Conservation (phyloP, 2,888 invertebrate genomes). For the Lasioglossum zephyrum region DNA sequence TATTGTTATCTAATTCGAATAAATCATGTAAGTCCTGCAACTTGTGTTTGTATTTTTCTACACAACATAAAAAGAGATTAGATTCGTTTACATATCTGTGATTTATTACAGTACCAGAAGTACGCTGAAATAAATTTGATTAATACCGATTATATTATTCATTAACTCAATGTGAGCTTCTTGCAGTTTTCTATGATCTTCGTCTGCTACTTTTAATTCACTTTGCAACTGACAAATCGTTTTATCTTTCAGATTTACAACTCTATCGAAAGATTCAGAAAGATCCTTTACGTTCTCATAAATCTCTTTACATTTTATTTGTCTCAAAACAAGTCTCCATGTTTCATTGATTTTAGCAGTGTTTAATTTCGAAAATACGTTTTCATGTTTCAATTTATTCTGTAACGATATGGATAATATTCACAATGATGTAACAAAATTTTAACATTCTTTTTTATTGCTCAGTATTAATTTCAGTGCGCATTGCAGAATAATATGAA, state of each 20-base stretch:
- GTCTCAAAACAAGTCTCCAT: conserved; percentile 92
- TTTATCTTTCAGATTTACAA: conserved; percentile 89
- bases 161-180: conserved; percentile 90
- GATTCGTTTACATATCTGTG: background rate
- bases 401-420: conserved; percentile 77
- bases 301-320: conserved; percentile 91
- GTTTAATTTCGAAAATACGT: conserved; percentile 91
- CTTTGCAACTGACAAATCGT: conserved; percentile 88
- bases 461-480: background rate
- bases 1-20: conserved; percentile 87
- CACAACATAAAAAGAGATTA: conserved; percentile 9
- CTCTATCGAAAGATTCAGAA: conserved; percentile 87
- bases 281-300: conserved; percentile 88
- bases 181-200: conserved; percentile 90
- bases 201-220: conserved; percentile 89
- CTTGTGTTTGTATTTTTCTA: conserved; percentile 87
- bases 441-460: conserved; percentile 18
- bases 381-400: conserved; percentile 94
- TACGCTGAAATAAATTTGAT: background rate
- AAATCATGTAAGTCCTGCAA: conserved; percentile 86
- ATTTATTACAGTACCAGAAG: background rate
- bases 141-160: conserved; percentile 88
- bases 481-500: background rate
- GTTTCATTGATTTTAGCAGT: conserved; percentile 94
- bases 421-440: conserved; percentile 1